These are phyloP conservation scores for Oncorhynchus nerka DNA, from an alignment of 2,113 vertebrate genomes.

Conservation along the genomic window DNA sequence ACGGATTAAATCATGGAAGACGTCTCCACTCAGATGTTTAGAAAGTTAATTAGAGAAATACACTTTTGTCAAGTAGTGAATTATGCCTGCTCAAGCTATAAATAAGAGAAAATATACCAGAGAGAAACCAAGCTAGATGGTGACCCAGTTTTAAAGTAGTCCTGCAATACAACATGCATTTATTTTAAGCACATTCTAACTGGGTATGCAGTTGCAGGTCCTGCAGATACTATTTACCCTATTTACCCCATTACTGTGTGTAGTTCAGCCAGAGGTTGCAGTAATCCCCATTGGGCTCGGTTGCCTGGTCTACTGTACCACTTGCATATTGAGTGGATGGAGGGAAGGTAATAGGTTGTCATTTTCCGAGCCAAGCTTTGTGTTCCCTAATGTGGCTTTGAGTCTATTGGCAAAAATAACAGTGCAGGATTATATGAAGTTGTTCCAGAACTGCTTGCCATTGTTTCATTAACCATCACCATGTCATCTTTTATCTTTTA, in stretches of 20 bases:
- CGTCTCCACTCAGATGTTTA: slow-evolving; percentile 24
- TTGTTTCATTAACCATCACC: slow-evolving; percentile 50
- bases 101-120: not conserved
- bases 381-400: slow-evolving; percentile 42
- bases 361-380: slow-evolving; percentile 22
- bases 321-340: slow-evolving; percentile 52
- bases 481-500: slow-evolving; percentile 37
- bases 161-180: not conserved
- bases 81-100: slow-evolving; percentile 3
- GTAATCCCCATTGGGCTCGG: slow-evolving; percentile 53
- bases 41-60: slow-evolving; percentile 37
- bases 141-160: not conserved
- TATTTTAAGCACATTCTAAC: too few species aligned
- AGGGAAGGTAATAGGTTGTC: slow-evolving; percentile 49
- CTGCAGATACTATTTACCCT: not conserved
- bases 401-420: slow-evolving; percentile 29
- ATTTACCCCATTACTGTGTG: slow-evolving; percentile 41
- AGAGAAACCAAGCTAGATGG: too few species aligned
- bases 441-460: slow-evolving; percentile 29
- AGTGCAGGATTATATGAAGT: slow-evolving; percentile 42
- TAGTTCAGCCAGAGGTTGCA: slow-evolving; percentile 50
- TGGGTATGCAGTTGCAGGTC: too few species aligned
- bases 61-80: slow-evolving; percentile 25
- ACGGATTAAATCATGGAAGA: slow-evolving; percentile 20
- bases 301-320: slow-evolving; percentile 46